Percentiles rank a stretch among this genome's conserved stretches.
phyloP scores from a whole-genome alignment of 2,888 invertebrate genomes.

The Oasisia sp. region DNA sequence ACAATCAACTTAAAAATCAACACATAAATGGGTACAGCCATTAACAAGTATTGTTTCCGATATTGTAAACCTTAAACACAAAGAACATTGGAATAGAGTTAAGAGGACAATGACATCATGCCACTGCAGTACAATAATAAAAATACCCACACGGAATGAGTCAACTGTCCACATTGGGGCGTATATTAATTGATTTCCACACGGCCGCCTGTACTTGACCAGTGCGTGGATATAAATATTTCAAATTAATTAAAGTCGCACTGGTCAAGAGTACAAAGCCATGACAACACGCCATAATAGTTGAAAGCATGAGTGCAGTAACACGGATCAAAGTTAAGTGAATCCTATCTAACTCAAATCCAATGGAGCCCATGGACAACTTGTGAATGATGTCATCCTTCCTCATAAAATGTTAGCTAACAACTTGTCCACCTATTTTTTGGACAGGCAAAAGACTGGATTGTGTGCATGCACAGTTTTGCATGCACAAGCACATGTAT shows the following conservation, averaged over 20 bases:
- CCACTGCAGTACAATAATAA: background rate
- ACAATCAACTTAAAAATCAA: background rate
- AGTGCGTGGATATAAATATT: slow-evolving; percentile 6
- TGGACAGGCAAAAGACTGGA: too few relatives aligned
- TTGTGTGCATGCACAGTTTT: too few relatives aligned
- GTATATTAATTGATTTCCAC: slow-evolving; percentile 13
- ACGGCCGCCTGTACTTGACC: background rate
- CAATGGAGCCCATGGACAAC: background rate
- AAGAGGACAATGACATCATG: background rate
- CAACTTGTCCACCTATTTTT: too few relatives aligned
- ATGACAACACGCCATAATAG: slow-evolving; percentile 11
- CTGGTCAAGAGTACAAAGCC: slow-evolving; percentile 17
- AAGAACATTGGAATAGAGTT: background rate
- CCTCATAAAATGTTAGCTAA: background rate
- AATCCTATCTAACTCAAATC: background rate
- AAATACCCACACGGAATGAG: background rate
- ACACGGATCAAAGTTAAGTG: background rate
- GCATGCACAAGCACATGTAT: too few relatives aligned
- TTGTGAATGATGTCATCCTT: background rate
- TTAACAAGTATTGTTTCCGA: background rate
- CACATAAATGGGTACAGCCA: background rate
- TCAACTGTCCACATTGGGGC: background rate
- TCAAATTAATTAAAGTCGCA: slow-evolving; percentile 17
- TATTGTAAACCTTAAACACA: background rate
- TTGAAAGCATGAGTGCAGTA: background rate